Base-by-base conservation (phyloP, 1,140 invertebrate species). In the Linepithema humile region DNA sequence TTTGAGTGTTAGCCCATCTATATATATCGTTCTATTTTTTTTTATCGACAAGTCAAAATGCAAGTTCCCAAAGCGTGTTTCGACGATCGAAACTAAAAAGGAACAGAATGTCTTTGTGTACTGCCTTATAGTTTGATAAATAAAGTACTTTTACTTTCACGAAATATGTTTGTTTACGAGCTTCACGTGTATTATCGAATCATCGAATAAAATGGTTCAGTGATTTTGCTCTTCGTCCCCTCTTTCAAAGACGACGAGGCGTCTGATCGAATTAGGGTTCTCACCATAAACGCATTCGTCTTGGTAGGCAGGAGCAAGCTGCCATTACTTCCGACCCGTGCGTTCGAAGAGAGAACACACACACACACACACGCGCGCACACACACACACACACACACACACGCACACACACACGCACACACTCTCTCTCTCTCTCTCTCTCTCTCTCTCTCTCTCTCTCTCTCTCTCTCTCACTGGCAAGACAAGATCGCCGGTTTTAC, bases 401-500 rank as follows among this genome's bases (percentile, higher is more conserved):
- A n/a, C n/a, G n/a, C n/a, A 43, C 29, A 9, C 35, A 26, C 23
- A n/a, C n/a, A n/a, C n/a, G n/a, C n/a, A n/a, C n/a, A n/a, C n/a
- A n/a, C n/a, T n/a, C n/a, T n/a, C n/a, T 48, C 12, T 23, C 10
- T n/a, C 29, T 6, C 40, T 38, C 43, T n/a, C n/a, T n/a, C n/a
- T n/a, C n/a, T n/a, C n/a, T n/a, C n/a, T n/a, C n/a, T n/a, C n/a
- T n/a, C n/a, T n/a, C n/a, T n/a, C n/a, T n/a, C 15, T 17, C n/a
- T 77, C n/a, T 12, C 15, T 29, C 17, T 20, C 50, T 7, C 43
- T 80, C 32, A 29, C 29, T 29, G 32, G 12, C 53, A 15, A 45
- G 35, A 35, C 6, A 64, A 69, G 55, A 48, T 38, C 7, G 38
- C 9, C 29, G 15, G 35, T 57, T 88, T 83, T 86, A 80, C 53